phyloP scores from a whole-genome alignment of 2,888 invertebrate species.

The Oeneis ivallda region DNA sequence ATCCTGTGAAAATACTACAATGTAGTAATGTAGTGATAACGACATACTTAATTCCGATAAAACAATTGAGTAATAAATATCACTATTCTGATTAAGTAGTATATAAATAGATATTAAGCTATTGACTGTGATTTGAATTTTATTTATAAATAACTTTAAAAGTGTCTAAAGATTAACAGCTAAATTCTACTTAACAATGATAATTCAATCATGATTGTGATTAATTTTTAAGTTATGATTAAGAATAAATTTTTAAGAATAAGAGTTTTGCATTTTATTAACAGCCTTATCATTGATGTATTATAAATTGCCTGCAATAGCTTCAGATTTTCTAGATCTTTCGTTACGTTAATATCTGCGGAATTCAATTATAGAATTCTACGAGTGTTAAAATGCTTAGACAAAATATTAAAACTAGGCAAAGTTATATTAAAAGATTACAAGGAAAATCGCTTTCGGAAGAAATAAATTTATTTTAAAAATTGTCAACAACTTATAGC shows the following conservation, averaged over 20 bases:
- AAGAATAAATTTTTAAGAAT: background rate
- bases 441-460: background rate
- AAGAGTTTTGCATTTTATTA: background rate
- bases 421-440: too few relatives aligned
- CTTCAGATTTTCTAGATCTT: background rate
- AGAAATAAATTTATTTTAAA: conserved; percentile 15
- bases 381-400: background rate
- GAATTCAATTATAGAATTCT: background rate
- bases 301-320: background rate
- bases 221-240: background rate
- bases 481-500: conserved; percentile 10
- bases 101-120: conserved; percentile 10
- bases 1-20: background rate
- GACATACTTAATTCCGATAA: background rate
- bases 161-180: background rate
- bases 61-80: background rate
- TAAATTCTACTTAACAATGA: background rate
- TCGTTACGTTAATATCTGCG: background rate
- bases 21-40: too few relatives aligned
- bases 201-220: conserved; percentile 1
- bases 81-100: background rate
- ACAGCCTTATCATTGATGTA: too few relatives aligned
- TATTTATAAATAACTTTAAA: conserved; percentile 12
- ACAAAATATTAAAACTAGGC: background rate
- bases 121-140: conserved; percentile 32